These are phyloP conservation scores for Pelecanus crispus DNA, from an alignment of 2,113 vertebrate species.

Conservation along the genomic window DNA sequence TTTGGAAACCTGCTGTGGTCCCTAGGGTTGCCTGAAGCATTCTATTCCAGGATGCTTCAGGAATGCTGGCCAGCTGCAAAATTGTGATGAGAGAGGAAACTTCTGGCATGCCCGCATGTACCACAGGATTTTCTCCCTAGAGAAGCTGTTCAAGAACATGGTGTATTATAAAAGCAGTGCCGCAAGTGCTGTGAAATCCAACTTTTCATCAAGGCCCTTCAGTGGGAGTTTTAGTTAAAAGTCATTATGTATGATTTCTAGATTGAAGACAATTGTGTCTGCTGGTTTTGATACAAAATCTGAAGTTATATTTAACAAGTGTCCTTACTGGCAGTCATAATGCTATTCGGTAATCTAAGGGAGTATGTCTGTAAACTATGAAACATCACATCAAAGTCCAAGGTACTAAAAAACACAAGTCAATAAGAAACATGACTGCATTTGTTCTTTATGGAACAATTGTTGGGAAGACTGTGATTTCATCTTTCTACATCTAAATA, in stretches of 20 bases:
- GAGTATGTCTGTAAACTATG: not conserved
- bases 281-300: slow-evolving; percentile 39
- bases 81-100: slow-evolving; percentile 21
- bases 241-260: slow-evolving; percentile 26
- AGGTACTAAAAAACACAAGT: not conserved
- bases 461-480: not conserved
- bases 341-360: not conserved
- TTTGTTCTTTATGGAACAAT: not conserved
- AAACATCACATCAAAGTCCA: not conserved
- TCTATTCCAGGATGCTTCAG: slow-evolving; percentile 41
- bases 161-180: slow-evolving; percentile 34
- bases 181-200: not conserved
- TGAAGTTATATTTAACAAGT: not conserved
- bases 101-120: slow-evolving; percentile 9
- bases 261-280: slow-evolving; percentile 41
- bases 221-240: slow-evolving; percentile 16
- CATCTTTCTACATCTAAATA: not conserved
- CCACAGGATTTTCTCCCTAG: slow-evolving; percentile 49
- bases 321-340: not conserved
- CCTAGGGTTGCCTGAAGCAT: not conserved
- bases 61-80: slow-evolving; percentile 39
- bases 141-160: slow-evolving; percentile 45
- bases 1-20: slow-evolving; percentile 15
- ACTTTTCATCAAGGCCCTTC: slow-evolving; percentile 20
- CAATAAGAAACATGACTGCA: not conserved